Evolutionary conservation across 2,888 invertebrate genomes (phyloP), one percentile per base, ranked within the genome.

Genomic region (Cheiracanthium punctorium): DNA sequence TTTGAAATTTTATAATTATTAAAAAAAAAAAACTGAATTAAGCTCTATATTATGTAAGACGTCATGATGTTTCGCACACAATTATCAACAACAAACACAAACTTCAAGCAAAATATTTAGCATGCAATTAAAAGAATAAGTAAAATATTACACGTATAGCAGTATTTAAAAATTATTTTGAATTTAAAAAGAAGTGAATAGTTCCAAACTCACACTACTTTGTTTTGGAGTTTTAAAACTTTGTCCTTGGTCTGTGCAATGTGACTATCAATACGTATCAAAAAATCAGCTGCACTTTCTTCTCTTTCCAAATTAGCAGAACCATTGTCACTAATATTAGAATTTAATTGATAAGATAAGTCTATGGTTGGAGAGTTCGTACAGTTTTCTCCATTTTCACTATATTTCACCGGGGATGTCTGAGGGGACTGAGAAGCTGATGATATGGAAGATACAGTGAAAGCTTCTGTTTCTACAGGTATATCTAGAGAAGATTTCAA

Each of bases 401-500:
- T 32, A 17, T 73, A 20, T 69, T 88, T 85, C 32, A 84, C 72
- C 4, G 88, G 88, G 0, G 82, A 82, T 20, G 41, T 20, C 29
- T 69, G 71, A 1, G 84, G 82, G 12, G 88, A 79, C 37, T 70
- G 71, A 30, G 82, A 67, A 8, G 72, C 74, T 29, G 80, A 88
- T 24, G 75, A 77, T 43, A 76, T 87, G 81, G 88, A 76, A 82
- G 88, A 88, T 17, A 84, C 69, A 67, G 73, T 84, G 33, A 84
- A 79, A 52, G 80, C 65, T 87, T 87, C 88, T n/a, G 69, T 73
- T 65, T 86, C 82, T 58, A 90, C 87, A 58, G 98, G 98, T 91
- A 98, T 96, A 91, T 97, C 93, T 90, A 98, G 93, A 92, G 94
- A 95, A 92, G 97, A 96, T 89, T 97, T 94, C 90, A 98, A 93